Percentiles rank a stretch among this genome's conserved stretches.
Evolutionary conservation across 2,888 invertebrate species (phyloP).

Genomic region (Mythimna impura): DNA sequence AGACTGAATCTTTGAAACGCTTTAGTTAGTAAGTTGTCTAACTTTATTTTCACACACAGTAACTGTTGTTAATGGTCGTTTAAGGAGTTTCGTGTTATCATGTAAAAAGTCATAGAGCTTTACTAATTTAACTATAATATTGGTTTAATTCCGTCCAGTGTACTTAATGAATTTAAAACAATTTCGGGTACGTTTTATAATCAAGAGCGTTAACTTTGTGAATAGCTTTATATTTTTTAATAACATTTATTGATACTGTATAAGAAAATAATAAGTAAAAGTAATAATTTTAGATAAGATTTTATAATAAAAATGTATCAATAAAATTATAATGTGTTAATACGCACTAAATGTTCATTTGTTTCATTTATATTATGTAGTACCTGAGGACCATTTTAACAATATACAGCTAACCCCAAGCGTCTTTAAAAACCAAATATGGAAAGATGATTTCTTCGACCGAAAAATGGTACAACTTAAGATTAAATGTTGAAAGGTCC

Average conservation of each 20-base stretch:
- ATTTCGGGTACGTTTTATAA: conserved; percentile 68
- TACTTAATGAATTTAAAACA: conserved; percentile 72
- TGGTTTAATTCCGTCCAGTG: conserved; percentile 79
- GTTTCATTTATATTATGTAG: conserved; percentile 65
- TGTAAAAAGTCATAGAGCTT: conserved; percentile 89
- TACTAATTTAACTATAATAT: conserved; percentile 85
- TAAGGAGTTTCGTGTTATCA: conserved; percentile 77
- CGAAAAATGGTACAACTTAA: no score
- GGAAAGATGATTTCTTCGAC: not conserved
- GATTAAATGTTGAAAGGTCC: no score
- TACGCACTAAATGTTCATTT: conserved; percentile 76
- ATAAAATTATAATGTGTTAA: conserved; percentile 86
- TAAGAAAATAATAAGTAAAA: conserved; percentile 69
- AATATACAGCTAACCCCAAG: not conserved
- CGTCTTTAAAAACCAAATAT: not conserved
- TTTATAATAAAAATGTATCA: conserved; percentile 82
- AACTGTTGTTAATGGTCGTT: conserved; percentile 76
- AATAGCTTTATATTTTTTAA: conserved; percentile 76
- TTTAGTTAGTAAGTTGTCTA: conserved; percentile 80
- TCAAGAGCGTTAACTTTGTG: conserved; percentile 74
- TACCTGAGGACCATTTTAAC: not conserved
- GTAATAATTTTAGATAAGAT: conserved; percentile 74
- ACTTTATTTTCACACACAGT: conserved; percentile 78
- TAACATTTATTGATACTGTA: conserved; percentile 72
- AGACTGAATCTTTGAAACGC: conserved; percentile 84